A percentile compares a stretch with the other conserved stretches of the same genome.
Conservation (phyloP, 2,113 vertebrate species). For the Gymnocephalus cernua region DNA sequence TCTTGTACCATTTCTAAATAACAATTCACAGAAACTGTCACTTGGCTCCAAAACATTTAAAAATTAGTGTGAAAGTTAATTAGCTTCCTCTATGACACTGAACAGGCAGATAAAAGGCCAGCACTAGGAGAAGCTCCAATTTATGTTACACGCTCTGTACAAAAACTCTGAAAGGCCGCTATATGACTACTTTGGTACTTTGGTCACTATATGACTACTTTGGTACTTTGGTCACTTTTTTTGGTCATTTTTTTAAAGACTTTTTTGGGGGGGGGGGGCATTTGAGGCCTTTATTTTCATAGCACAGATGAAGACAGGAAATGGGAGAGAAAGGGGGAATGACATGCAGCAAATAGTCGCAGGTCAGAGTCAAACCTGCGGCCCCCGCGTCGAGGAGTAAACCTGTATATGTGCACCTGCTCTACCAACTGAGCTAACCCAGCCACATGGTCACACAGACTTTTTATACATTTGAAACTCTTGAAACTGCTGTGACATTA, state of each 20-base stretch:
- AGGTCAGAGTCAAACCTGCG: too few relatives aligned
- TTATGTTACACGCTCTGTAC: slow-evolving; percentile 52
- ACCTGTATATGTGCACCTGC: too few relatives aligned
- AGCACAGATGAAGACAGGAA: too few relatives aligned
- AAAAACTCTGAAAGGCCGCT: slow-evolving; percentile 21
- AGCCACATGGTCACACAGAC: background rate
- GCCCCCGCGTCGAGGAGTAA: too few relatives aligned
- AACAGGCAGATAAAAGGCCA: slow-evolving; percentile 53
- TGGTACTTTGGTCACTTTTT: too few relatives aligned
- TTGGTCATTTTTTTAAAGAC: too few relatives aligned
- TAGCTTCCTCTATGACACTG: slow-evolving; percentile 55
- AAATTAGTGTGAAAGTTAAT: slow-evolving; percentile 69
- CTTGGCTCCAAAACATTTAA: slow-evolving; percentile 36
- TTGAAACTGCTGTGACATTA: slow-evolving; percentile 30
- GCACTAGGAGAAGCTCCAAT: slow-evolving; percentile 43
- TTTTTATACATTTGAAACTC: slow-evolving; percentile 33
- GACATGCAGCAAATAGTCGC: too few relatives aligned
- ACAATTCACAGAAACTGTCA: slow-evolving; percentile 31
- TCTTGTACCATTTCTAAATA: slow-evolving; percentile 23
- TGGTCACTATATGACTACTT: slow-evolving; percentile 16
- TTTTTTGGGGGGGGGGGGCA: background rate
- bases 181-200: slow-evolving; percentile 27
- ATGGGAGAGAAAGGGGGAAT: too few relatives aligned
- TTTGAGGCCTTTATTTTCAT: too few relatives aligned
- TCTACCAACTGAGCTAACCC: too few relatives aligned